A percentile compares a stretch with the other conserved stretches of the same genome.
Evolutionary conservation across 2,113 vertebrate genomes (phyloP).

Genomic region (Anseranas semipalmata): DNA sequence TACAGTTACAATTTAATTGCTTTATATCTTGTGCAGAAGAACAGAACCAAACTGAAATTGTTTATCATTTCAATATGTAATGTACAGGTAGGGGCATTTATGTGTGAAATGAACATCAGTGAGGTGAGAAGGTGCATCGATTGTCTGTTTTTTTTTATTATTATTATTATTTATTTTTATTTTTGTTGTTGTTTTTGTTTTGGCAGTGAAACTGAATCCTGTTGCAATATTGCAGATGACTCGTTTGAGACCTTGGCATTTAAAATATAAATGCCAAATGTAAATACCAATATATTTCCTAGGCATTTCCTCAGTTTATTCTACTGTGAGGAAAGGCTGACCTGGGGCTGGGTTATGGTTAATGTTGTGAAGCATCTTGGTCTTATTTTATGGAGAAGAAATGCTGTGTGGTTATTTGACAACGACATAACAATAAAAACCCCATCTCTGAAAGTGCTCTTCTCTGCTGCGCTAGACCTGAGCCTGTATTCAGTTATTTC

Average conservation of each 20-base stretch:
- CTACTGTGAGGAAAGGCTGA: not conserved
- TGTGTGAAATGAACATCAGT: not conserved
- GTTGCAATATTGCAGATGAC: not conserved
- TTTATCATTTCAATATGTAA: not conserved
- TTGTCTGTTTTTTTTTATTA: not conserved
- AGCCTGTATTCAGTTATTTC: not conserved
- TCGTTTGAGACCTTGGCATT: not conserved
- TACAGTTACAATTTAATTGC: conserved; percentile 11
- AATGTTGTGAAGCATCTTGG: not conserved
- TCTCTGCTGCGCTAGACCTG: not conserved
- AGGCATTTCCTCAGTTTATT: not conserved
- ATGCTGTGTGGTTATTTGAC: not conserved
- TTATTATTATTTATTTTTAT: not conserved
- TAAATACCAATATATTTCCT: not conserved
- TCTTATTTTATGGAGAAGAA: not conserved
- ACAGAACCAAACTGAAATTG: not conserved
- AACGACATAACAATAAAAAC: not conserved
- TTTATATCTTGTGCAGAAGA: not conserved
- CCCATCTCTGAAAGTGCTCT: not conserved
- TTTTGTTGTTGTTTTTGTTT: not conserved
- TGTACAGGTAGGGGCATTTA: not conserved
- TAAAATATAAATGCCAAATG: not conserved
- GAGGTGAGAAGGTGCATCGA: not conserved
- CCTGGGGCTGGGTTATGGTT: not conserved
- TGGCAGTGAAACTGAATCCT: not conserved